Evolutionary conservation across 2,113 vertebrate genomes (phyloP).

Genomic region (Microtus oregoni): DNA sequence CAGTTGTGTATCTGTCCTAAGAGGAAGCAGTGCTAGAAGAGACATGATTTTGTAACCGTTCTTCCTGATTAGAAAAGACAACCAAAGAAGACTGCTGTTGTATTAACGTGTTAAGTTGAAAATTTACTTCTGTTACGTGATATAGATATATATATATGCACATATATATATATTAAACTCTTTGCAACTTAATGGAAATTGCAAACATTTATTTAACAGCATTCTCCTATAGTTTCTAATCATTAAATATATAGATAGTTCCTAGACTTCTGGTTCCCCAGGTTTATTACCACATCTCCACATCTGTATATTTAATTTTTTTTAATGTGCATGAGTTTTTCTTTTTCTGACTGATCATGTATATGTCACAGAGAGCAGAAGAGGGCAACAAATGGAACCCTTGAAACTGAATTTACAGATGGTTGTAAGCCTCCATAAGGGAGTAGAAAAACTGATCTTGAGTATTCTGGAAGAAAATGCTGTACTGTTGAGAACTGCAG

Average conservation of each 20-base stretch:
- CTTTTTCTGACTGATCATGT: not conserved
- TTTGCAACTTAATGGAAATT: not conserved
- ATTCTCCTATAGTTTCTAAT: not conserved
- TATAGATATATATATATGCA: too few species aligned
- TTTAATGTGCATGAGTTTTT: not conserved
- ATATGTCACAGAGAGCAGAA: not conserved
- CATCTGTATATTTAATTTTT: not conserved
- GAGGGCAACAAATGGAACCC: not conserved
- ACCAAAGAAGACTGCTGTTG: not conserved
- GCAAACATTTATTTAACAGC: not conserved
- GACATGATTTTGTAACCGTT: not conserved
- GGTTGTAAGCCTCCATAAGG: not conserved
- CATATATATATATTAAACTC: not conserved
- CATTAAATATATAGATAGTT: not conserved
- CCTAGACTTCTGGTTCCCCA: not conserved
- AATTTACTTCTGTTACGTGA: not conserved
- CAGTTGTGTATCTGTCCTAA: not conserved
- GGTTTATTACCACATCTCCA: not conserved
- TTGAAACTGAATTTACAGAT: not conserved
- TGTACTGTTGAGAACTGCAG: too few species aligned
- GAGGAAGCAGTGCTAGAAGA: not conserved
- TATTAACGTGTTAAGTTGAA: not conserved
- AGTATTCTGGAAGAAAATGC: not conserved
- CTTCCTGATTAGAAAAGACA: constrained; percentile 28
- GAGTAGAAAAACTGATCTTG: not conserved